These are phyloP conservation scores for Psittacula cyanocephala DNA, from an alignment of 2,113 vertebrate genomes.

Conservation along the genomic window DNA sequence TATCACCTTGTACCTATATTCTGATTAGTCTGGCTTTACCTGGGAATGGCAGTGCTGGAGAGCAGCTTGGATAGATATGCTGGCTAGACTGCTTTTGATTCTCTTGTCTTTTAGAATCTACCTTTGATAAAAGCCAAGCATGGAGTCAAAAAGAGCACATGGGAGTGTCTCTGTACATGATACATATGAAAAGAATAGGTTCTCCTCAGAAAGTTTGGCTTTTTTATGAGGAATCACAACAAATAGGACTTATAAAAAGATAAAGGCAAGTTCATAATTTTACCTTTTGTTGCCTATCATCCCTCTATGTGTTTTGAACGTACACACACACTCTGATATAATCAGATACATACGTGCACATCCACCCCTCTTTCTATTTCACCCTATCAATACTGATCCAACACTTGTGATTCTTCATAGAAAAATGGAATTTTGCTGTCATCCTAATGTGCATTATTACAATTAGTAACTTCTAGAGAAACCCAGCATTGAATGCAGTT, in stretches of 20 bases:
- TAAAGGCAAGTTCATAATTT: not conserved
- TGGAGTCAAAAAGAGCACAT: not conserved
- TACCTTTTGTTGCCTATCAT: not conserved
- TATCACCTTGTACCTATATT: not conserved
- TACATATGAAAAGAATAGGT: not conserved
- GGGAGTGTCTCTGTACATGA: not conserved
- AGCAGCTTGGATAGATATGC: not conserved
- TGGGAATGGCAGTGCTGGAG: not conserved
- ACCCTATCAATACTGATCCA: not conserved
- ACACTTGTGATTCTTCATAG: not conserved
- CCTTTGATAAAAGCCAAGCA: not conserved
- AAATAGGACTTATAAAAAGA: not conserved
- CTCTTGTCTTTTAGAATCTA: not conserved
- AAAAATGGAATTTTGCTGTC: not conserved
- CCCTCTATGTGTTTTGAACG: not conserved
- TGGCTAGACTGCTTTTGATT: not conserved
- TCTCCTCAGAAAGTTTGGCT: not conserved
- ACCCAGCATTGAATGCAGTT: not conserved
- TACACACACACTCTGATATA: not conserved
- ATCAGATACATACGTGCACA: rapidly evolving
- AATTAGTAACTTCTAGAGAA: not conserved
- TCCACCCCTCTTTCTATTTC: not conserved
- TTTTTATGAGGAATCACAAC: not conserved
- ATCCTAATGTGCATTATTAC: not conserved
- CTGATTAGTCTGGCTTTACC: not conserved